Evolutionary conservation across 2,888 invertebrate genomes (phyloP).

Genomic region (Cephus pulcher): DNA sequence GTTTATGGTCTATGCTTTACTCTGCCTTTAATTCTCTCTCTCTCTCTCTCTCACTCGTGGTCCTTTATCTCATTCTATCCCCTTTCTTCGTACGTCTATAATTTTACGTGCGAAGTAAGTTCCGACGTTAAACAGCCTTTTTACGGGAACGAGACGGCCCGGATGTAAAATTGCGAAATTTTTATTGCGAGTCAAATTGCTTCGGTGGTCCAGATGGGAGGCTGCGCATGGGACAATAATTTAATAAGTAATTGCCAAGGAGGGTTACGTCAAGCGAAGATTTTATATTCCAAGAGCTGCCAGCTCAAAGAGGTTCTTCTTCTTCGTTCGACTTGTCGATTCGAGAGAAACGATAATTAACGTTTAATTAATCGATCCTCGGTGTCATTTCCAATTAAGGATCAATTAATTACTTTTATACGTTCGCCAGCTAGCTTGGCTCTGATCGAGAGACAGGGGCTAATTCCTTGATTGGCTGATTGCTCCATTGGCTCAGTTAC

Average conservation of each 20-base stretch:
- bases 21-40: neutral
- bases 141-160: neutral
- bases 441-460: neutral
- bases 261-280: neutral
- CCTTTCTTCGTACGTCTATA: neutral
- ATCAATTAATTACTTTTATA: slow-evolving; percentile 33
- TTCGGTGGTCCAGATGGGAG: neutral
- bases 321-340: neutral
- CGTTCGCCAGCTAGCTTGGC: slow-evolving; percentile 11
- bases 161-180: neutral
- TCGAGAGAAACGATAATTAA: slow-evolving; percentile 41
- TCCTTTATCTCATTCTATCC: neutral
- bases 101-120: neutral
- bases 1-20: slow-evolving; percentile 26
- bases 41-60: slow-evolving; percentile 1
- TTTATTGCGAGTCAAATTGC: neutral
- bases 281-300: neutral
- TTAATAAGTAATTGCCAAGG: neutral
- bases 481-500: neutral
- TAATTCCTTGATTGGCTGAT: slow-evolving; percentile 23
- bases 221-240: neutral
- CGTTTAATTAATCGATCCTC: slow-evolving; percentile 44
- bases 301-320: neutral
- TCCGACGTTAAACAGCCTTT: neutral
- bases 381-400: slow-evolving; percentile 41